These are phyloP conservation scores for Sminthurides bifidus DNA, from an alignment of 1,140 invertebrate species.

Conservation along the genomic window DNA sequence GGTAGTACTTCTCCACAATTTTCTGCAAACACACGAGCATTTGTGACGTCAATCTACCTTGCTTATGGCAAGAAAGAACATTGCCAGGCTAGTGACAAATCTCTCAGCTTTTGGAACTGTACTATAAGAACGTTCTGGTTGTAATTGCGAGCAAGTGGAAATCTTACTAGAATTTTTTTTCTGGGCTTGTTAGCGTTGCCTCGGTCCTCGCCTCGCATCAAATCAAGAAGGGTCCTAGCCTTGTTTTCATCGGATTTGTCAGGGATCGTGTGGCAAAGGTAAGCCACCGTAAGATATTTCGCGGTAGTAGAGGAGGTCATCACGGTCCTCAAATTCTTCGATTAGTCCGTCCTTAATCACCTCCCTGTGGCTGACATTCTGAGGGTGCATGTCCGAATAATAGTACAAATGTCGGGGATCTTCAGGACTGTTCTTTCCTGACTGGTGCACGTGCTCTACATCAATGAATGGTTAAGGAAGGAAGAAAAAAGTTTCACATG, in stretches of 20 bases:
- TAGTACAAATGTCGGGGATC: conserved; percentile 53
- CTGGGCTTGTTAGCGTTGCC: conserved; percentile 12
- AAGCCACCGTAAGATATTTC: conserved; percentile 37
- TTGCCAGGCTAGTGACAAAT: neutral
- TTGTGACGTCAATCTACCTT: conserved; percentile 1
- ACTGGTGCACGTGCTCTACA: conserved; percentile 50
- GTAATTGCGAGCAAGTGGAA: neutral
- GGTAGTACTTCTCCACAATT: conserved; percentile 50
- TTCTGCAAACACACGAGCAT: conserved; percentile 27
- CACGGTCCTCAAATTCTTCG: conserved; percentile 51
- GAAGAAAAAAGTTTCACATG: neutral
- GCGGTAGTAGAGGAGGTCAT: conserved; percentile 48
- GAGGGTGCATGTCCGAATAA: conserved; percentile 51
- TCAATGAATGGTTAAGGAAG: neutral
- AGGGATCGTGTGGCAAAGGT: conserved; percentile 21
- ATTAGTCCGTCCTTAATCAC: conserved; percentile 45
- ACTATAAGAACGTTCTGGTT: neutral
- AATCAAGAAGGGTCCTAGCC: conserved; percentile 11
- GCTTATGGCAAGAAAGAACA: neutral
- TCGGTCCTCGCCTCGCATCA: conserved; percentile 10
- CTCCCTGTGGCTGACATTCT: conserved; percentile 51
- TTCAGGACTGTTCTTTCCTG: conserved; percentile 42
- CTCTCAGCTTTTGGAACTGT: neutral
- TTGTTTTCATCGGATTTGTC: conserved; percentile 34
- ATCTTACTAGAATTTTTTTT: conserved; percentile 22